phyloP scores from a whole-genome alignment of 2,888 invertebrate species.

The Scrobipalpa atriplicella region DNA sequence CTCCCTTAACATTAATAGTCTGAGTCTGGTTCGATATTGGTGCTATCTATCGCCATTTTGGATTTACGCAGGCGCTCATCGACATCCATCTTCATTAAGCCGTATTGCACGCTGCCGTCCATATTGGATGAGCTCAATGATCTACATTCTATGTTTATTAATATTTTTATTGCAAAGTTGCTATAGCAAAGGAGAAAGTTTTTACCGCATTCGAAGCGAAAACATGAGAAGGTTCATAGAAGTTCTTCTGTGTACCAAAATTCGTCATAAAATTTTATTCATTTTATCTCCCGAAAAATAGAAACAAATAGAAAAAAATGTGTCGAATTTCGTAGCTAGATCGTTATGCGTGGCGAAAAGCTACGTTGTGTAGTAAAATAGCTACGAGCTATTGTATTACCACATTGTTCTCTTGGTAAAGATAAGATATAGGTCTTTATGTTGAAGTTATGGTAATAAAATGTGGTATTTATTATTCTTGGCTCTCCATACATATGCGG shows the following conservation, averaged over 20 bases:
- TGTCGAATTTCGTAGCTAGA: too few species aligned
- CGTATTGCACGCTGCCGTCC: background rate
- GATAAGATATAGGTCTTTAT: background rate
- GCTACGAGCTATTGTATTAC: background rate
- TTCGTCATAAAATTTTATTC: too few species aligned
- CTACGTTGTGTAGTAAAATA: background rate
- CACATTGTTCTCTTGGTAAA: background rate
- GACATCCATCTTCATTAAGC: slow-evolving; percentile 12
- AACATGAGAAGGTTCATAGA: background rate
- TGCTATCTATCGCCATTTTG: slow-evolving; percentile 7
- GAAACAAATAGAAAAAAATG: too few species aligned
- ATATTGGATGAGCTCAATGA: slow-evolving; percentile 1
- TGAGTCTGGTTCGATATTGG: background rate
- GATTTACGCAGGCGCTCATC: background rate
- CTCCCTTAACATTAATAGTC: background rate
- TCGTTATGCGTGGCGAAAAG: background rate
- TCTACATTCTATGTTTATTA: background rate
- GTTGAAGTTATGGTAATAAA: background rate
- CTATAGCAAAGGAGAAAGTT: too few species aligned
- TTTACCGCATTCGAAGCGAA: too few species aligned
- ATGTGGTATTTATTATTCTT: background rate
- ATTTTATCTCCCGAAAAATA: too few species aligned
- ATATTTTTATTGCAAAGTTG: background rate
- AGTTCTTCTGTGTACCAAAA: too few species aligned
- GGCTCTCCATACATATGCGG: too few species aligned